Conservation (phyloP, 2,113 vertebrate species). For the Archocentrus centrarchus region DNA sequence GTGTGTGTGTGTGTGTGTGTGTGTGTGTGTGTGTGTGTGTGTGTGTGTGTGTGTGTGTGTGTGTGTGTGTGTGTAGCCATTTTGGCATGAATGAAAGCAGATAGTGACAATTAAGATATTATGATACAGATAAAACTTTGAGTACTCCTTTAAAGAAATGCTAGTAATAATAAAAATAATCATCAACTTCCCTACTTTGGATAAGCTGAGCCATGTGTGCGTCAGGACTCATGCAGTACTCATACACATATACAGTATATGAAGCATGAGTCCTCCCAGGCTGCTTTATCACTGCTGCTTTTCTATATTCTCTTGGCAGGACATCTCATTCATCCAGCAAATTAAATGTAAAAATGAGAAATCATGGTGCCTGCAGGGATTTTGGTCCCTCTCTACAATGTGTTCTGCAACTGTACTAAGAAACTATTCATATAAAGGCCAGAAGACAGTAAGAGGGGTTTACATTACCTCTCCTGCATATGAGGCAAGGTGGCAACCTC, state of each 20-base stretch:
- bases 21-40: neutral
- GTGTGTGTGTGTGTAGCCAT: too few species aligned
- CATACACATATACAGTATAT: neutral
- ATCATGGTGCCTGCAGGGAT: constrained; percentile 58
- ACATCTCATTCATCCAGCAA: constrained; percentile 67
- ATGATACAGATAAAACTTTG: neutral
- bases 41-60: too few species aligned
- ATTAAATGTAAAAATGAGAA: constrained; percentile 74
- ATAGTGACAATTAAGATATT: neutral
- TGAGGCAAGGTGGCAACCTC: neutral
- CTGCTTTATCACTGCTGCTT: constrained; percentile 43
- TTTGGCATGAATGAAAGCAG: neutral
- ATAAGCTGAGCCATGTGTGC: neutral
- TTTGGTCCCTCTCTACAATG: constrained; percentile 8
- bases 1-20: neutral
- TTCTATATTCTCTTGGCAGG: constrained; percentile 32
- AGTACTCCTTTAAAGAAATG: neutral
- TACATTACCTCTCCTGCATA: constrained; percentile 24
- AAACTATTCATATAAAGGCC: constrained; percentile 50
- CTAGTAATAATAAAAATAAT: neutral
- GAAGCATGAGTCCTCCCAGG: constrained; percentile 12
- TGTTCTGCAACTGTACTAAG: constrained; percentile 23
- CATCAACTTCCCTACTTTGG: neutral
- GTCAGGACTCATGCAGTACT: constrained; percentile 17
- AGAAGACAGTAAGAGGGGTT: constrained; percentile 38